Percentiles rank a stretch among this genome's conserved stretches.
Evolutionary conservation across 1,140 invertebrate species (phyloP).

Genomic region (Solenopsis fugax): DNA sequence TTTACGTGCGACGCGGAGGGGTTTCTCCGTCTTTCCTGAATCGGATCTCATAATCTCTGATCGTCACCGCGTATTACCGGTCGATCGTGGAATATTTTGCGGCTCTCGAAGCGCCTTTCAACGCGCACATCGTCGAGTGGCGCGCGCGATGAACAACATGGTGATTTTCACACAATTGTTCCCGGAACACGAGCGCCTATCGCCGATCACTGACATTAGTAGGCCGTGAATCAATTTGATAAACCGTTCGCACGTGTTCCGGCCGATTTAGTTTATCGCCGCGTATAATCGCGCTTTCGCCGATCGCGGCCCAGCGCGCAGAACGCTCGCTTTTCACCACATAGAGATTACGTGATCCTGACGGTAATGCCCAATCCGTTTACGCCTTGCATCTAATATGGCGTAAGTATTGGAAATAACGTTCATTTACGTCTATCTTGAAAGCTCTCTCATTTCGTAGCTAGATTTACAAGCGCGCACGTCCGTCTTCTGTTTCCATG

Average conservation of each 20-base stretch:
- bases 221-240: conserved; percentile 66
- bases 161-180: conserved; percentile 61
- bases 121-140: conserved; percentile 6
- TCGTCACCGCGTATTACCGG: conserved; percentile 15
- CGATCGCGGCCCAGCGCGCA: conserved; percentile 11
- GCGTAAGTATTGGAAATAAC: conserved; percentile 48
- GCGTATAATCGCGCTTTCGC: conserved; percentile 48
- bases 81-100: conserved; percentile 35
- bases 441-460: neutral
- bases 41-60: conserved; percentile 11
- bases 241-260: conserved; percentile 63
- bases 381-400: conserved; percentile 41
- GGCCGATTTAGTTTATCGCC: conserved; percentile 64
- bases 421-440: conserved; percentile 18
- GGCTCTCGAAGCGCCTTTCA: conserved; percentile 20
- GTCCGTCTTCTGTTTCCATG: neutral
- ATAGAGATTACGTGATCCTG: conserved; percentile 40
- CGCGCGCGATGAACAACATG: conserved; percentile 51
- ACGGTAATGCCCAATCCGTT: conserved; percentile 1
- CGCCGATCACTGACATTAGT: conserved; percentile 67
- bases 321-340: conserved; percentile 40
- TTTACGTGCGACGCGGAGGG: neutral
- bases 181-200: conserved; percentile 57
- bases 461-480: neutral
- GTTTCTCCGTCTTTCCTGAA: neutral